A percentile compares a stretch with the other conserved stretches of the same genome.
Conservation (phyloP, 2,113 vertebrate species). For the Petrocephalus zakoni region DNA sequence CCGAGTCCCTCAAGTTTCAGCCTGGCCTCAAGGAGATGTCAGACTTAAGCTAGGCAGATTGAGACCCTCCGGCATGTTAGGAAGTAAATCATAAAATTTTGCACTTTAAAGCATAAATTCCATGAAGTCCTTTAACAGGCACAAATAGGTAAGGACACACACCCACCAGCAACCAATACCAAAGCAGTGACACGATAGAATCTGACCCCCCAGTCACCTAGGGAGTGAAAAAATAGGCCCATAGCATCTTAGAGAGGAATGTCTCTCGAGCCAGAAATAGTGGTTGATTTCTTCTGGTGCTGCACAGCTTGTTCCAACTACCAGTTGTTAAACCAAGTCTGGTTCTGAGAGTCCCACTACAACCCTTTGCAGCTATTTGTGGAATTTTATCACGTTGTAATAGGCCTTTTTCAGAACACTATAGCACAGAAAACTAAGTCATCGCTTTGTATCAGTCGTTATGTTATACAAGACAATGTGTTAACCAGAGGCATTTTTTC, state of each 20-base stretch:
- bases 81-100: neutral
- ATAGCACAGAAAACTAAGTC: neutral
- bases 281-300: neutral
- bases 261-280: neutral
- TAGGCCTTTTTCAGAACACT: neutral
- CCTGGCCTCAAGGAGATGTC: neutral
- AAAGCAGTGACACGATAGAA: neutral
- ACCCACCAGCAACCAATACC: neutral
- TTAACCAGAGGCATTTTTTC: neutral
- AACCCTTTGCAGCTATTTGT: neutral
- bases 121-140: neutral
- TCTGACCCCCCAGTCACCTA: neutral
- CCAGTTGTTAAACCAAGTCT: neutral
- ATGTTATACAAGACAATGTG: neutral
- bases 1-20: neutral
- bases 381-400: neutral
- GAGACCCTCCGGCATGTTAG: neutral
- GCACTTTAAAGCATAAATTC: conserved; percentile 9
- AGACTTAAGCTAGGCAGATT: neutral
- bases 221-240: neutral
- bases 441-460: neutral
- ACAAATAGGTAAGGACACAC: neutral
- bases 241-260: neutral
- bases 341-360: neutral
- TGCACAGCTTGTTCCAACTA: neutral